Evolutionary conservation across 1,140 invertebrate species (phyloP), one percentile per base, ranked within the genome.

Genomic region (Anastatus disparis): DNA sequence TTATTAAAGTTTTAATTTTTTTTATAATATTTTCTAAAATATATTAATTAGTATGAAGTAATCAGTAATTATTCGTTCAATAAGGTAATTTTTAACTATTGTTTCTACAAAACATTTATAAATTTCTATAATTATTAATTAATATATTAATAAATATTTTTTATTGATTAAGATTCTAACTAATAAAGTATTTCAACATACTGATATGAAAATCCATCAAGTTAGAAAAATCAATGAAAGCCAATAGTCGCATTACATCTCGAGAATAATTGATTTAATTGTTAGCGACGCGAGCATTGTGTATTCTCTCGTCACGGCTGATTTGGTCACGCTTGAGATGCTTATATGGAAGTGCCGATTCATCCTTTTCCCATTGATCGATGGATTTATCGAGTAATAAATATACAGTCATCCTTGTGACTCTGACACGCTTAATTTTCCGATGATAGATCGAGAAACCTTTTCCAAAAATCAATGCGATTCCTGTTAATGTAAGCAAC

Each of bases 341-440:
- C n/a, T n/a, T n/a, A n/a, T n/a, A 46, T 66, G 55, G 74, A 75
- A 72, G 73, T 73, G 63, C 40, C 74, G 70, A 72, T 74, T 77
- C 72, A 71, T 67, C 31, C 58, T 72, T 69, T 59, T n/a, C n/a
- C n/a, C n/a, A n/a, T n/a, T 76, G 78, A 78, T 78, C 76, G 78
- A 77, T 77, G 69, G 65, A 65, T 31, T 22, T 35, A 10, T 13
- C 29, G 46, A 40, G n/a, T n/a, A n/a, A n/a, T n/a, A n/a, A n/a
- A n/a, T n/a, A n/a, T 29, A 13, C 13, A 27, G 58, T 27, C 24
- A 44, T 9, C 42, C 53, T 15, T 46, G 31, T 42, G 50, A 58
- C 61, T 58, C 29, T 29, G 59, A 35, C 68, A 64, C 61, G 68
- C 68, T 64, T 64, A 58, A 70, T 70, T 64, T 64, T 20, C 52